Conservation (phyloP, 2,797 vertebrate genomes). For the Peromyscus nudipes region DNA sequence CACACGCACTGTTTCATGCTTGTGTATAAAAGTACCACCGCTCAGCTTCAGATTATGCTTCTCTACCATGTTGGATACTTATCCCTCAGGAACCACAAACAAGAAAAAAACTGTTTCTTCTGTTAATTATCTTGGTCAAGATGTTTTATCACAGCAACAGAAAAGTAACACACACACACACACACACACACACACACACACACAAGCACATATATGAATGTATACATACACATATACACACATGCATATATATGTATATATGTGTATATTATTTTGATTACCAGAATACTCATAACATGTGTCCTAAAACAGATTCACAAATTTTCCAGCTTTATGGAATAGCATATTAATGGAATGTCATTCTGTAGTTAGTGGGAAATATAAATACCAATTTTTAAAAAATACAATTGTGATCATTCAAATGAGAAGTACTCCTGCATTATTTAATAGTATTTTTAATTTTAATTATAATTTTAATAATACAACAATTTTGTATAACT, state of each 20-base stretch:
- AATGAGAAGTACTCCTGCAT: background rate
- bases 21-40: background rate
- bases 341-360: background rate
- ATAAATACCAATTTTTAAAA: background rate
- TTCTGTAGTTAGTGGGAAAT: background rate
- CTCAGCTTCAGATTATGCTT: background rate
- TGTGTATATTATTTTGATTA: background rate
- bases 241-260: no score
- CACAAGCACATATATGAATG: no score
- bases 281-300: background rate
- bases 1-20: background rate
- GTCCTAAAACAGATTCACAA: background rate
- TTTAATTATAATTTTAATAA: no score
- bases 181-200: no score
- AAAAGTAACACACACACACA: background rate
- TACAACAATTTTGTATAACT: background rate
- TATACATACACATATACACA: no score
- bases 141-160: background rate
- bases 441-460: background rate
- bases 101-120: background rate
- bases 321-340: background rate
- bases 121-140: background rate
- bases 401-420: background rate
- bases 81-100: no score
- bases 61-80: background rate